Evolutionary conservation across 2,888 invertebrate species (phyloP).

Genomic region (Piscicola geometra): DNA sequence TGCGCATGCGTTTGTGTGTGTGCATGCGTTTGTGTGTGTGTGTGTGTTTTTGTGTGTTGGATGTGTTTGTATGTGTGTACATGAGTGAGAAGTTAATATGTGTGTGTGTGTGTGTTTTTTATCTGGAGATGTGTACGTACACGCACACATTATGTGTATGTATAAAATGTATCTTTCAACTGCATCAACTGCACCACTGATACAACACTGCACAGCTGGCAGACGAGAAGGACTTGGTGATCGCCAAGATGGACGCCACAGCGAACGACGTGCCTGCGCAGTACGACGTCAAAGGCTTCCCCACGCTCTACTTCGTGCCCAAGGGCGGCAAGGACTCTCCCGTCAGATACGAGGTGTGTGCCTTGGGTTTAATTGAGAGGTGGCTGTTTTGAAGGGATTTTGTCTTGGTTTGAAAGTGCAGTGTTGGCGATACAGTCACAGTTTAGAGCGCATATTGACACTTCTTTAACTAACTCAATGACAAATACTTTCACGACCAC

Average conservation of each 20-base stretch:
- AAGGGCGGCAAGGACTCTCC: constrained; percentile 71
- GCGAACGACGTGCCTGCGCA: constrained; percentile 90
- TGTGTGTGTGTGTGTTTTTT: background rate
- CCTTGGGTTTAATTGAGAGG: too few relatives aligned
- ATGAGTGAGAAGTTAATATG: background rate
- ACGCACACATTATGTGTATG: background rate
- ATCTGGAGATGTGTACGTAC: background rate
- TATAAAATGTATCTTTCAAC: background rate
- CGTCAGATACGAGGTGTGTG: constrained; percentile 71
- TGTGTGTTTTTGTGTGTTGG: too few relatives aligned
- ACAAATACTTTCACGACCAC: too few relatives aligned
- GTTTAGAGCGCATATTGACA: too few relatives aligned
- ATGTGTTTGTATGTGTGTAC: background rate
- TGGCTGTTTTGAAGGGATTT: too few relatives aligned
- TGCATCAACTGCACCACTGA: background rate
- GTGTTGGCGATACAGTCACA: background rate
- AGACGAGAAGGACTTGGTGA: constrained; percentile 52
- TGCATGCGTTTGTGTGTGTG: too few relatives aligned
- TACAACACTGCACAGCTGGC: constrained; percentile 29
- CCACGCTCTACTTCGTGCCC: constrained; percentile 91
- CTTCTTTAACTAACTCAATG: background rate
- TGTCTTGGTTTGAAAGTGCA: background rate
- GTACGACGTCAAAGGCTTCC: constrained; percentile 93
- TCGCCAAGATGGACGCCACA: constrained; percentile 97
- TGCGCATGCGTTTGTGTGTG: background rate